Evolutionary conservation across 2,888 invertebrate species (phyloP), one percentile per base, ranked within the genome.

Genomic region (Anoncus sp.): DNA sequence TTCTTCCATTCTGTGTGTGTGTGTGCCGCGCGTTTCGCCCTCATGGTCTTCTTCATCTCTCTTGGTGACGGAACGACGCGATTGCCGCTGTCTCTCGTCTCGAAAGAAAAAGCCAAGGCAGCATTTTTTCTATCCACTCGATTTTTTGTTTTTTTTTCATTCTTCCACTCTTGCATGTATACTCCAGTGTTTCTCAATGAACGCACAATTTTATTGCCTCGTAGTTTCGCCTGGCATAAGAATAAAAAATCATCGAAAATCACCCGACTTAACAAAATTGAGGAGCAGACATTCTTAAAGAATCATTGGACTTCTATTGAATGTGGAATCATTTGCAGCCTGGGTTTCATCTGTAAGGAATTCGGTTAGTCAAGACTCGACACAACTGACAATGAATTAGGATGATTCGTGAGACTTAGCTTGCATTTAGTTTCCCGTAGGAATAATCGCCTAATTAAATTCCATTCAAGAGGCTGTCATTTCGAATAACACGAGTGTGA

Each of bases 401-500:
- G 14, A 47, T 31, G 22, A 66, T 66, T 57, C 31, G 16, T 31
- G 43, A 77, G n/a, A n/a, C n/a, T n/a, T n/a, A n/a, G n/a, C n/a
- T 66, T 59, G 22, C 49, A 59, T 49, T 38, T 14, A 62, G 49
- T 63, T 49, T 40, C 20, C 31, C 16, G 40, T 38, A 27, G 55
- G 38, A 43, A 62, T 35, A 57, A 63, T 67, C 47, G 62, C 45
- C 40, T 55, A 60, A 72, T 77, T 49, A 63, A 77, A 77, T 66
- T 66, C 20, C 62, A 57, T 67, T 77, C 55, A 40, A 59, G 55
- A 70, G 55, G 22, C 22, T 57, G 62, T n/a, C 40, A 57, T 63
- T 69, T 59, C 22, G 51, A 66, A 53, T 51, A 12, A 38, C 57
- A 57, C 18, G n/a, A 55, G 24, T 12, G 9, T 43, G 24, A 27